Evolutionary conservation across 2,888 invertebrate species (phyloP).

Genomic region (Euplagia quadripunctaria): DNA sequence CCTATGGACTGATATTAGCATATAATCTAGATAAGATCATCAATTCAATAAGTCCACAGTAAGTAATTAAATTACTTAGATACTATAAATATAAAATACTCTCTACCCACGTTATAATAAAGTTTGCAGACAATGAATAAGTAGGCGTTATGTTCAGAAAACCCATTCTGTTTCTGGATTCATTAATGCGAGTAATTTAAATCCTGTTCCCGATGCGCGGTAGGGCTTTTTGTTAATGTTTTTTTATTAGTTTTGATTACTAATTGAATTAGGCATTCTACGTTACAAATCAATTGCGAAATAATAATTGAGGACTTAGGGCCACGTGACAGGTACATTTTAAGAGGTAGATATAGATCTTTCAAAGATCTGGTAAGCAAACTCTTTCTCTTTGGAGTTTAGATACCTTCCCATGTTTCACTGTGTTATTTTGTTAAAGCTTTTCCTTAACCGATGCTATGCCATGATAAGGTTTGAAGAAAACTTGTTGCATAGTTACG

Average conservation of each 20-base stretch:
- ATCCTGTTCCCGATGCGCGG: neutral
- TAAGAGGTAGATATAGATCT: too few species aligned
- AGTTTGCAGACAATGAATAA: constrained; percentile 8
- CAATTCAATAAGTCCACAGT: neutral
- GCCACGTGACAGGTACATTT: too few species aligned
- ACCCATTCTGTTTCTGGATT: neutral
- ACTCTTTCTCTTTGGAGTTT: too few species aligned
- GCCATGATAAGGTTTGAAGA: neutral
- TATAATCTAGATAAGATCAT: neutral
- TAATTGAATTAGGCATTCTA: neutral
- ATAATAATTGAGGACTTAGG: neutral
- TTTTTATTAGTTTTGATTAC: neutral
- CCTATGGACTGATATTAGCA: neutral
- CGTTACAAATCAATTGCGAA: neutral
- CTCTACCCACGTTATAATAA: neutral
- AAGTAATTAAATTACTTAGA: neutral
- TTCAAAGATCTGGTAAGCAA: too few species aligned
- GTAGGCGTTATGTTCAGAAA: neutral
- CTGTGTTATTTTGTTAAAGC: too few species aligned
- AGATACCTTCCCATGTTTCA: too few species aligned
- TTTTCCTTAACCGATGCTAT: too few species aligned
- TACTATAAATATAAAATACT: neutral
- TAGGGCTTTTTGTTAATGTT: neutral
- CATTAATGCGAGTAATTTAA: neutral
- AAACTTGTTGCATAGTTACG: neutral